phyloP scores from a whole-genome alignment of 2,888 invertebrate species.

The Deroplatys truncata region DNA sequence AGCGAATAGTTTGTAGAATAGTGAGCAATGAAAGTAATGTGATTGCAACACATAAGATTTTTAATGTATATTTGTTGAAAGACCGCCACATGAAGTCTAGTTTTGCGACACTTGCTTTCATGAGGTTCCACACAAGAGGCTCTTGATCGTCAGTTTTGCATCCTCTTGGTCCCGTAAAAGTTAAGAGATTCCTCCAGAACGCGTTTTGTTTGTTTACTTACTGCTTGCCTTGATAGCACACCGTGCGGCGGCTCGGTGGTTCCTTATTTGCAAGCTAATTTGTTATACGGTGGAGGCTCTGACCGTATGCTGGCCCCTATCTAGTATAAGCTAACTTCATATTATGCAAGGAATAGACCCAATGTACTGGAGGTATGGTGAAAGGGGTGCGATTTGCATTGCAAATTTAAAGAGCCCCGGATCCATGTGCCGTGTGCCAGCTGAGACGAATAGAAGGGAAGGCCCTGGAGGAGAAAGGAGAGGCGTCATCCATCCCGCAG shows the following conservation, averaged over 20 bases:
- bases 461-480: background rate
- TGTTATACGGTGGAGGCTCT: slow-evolving; percentile 1
- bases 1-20: too few species aligned
- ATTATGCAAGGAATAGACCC: slow-evolving; percentile 16
- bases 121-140: background rate
- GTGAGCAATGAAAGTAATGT: too few species aligned
- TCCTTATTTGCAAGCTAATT: slow-evolving; percentile 18
- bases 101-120: background rate
- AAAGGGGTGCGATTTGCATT: background rate
- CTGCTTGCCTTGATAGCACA: too few species aligned
- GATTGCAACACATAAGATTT: too few species aligned
- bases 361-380: slow-evolving; percentile 1
- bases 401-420: slow-evolving; percentile 13
- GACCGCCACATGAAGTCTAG: too few species aligned
- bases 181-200: background rate
- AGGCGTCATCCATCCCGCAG: background rate
- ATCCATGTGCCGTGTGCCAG: background rate
- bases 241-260: too few species aligned
- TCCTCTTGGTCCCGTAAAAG: background rate
- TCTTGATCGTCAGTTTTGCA: too few species aligned
- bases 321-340: slow-evolving; percentile 16
- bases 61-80: too few species aligned
- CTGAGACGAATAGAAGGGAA: background rate
- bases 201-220: background rate
- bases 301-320: slow-evolving; percentile 9